Evolutionary conservation across 2,113 vertebrate species (phyloP), one percentile per base, ranked within the genome.

Genomic region (Leucoraja erinaceus): DNA sequence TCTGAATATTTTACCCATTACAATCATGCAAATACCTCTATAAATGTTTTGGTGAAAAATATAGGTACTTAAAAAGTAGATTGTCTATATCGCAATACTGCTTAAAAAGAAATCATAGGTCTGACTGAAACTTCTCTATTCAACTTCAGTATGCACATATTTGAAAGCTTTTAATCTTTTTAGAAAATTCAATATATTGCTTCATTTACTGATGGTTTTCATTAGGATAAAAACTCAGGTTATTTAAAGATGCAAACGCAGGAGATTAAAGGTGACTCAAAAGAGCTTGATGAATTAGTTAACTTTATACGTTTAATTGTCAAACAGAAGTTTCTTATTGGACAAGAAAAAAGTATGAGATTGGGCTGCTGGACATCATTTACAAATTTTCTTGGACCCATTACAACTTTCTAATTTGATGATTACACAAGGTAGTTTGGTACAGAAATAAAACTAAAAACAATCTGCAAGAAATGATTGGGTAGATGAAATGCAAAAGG

Each of bases 401-500:
- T 88, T 18, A 88, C 63, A 88, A 31, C 59, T n/a, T 9, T 28
- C 11, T n/a, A 31, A 31, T 59, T 31, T 88, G 59, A n/a, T 31
- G 59, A 63, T 88, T 6, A 18, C 18, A 16, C 5, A 63, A 86
- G 54, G 54, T 18, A 18, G 56, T 11, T 3, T 10, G n/a, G 28
- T 63, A 22, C 81, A 84, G 25, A 84, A 56, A 22, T n/a, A 61
- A 61, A 61, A 84, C 9, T 59, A 4, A 84, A n/a, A 31, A 63
- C 59, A 88, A 88, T 88, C 83, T 31, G 31, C 28, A 88, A 59
- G 56, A 63, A 61, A 88, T 88, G 83, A 88, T 28, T 66, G 59
- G 59, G 59, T 61, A 33, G 83, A 63, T 88, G 83, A 66, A 88
- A 14, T 88, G 83, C 59, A 88, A 88, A 88, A 84, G 59, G n/a